A percentile compares a stretch with the other conserved stretches of the same genome.
Evolutionary conservation across 2,113 vertebrate species (phyloP).

Genomic region (Malaclemys terrapin): DNA sequence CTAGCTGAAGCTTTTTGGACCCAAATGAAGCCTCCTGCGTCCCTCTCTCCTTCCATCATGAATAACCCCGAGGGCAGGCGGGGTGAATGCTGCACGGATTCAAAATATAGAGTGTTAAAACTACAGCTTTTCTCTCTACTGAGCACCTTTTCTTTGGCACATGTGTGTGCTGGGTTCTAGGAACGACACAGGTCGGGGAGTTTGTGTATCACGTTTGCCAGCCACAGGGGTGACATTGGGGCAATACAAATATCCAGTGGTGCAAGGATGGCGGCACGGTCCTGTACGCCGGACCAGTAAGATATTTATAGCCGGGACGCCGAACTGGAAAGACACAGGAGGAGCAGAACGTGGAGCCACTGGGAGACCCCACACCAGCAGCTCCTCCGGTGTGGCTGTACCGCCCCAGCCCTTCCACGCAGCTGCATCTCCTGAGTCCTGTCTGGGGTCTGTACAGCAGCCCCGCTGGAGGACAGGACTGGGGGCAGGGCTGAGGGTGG

Average conservation of each 20-base stretch:
- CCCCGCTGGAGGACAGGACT: too few species aligned
- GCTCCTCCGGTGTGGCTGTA: too few species aligned
- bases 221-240: background rate
- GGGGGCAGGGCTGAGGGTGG: too few species aligned
- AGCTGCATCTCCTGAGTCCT: too few species aligned
- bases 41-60: background rate
- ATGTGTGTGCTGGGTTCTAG: background rate
- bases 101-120: background rate
- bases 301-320: too few species aligned
- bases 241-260: background rate
- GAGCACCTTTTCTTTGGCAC: background rate
- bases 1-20: background rate
- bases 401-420: too few species aligned
- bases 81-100: background rate
- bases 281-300: too few species aligned
- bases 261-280: too few species aligned
- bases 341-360: too few species aligned
- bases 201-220: slow-evolving; percentile 7
- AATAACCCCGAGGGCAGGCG: background rate
- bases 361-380: too few species aligned
- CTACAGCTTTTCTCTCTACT: background rate
- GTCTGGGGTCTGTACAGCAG: too few species aligned
- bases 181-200: rapidly evolving
- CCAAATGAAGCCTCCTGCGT: background rate
- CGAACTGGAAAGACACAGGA: too few species aligned